Evolutionary conservation across 2,888 invertebrate species (phyloP).

Genomic region (Carabus problematicus): DNA sequence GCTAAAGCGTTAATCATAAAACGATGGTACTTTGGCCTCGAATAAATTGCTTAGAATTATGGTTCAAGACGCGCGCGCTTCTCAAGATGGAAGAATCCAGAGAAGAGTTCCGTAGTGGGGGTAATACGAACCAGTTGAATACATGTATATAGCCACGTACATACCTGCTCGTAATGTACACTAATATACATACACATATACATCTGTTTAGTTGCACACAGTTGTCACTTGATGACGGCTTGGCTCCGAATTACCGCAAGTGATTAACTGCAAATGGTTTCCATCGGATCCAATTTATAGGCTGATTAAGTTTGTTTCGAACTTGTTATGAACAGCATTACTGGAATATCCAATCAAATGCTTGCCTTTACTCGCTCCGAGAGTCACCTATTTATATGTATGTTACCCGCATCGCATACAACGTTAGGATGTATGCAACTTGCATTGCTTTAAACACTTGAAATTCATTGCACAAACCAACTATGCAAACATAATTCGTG

Average conservation of each 20-base stretch:
- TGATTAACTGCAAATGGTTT: conserved; percentile 43
- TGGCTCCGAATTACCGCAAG: conserved; percentile 36
- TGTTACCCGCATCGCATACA: not conserved
- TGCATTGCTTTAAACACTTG: no score
- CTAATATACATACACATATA: no score
- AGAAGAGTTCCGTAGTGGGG: no score
- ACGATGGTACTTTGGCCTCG: not conserved
- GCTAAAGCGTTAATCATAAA: conserved; percentile 1
- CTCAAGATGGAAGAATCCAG: no score
- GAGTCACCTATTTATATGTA: no score
- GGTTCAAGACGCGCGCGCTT: not conserved
- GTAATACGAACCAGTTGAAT: no score
- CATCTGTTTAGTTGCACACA: conserved; percentile 6
- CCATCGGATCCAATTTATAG: conserved; percentile 41
- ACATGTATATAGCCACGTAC: no score
- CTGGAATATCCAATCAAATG: conserved; percentile 40
- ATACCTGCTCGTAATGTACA: no score
- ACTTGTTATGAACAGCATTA: conserved; percentile 42
- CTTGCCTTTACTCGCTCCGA: conserved; percentile 12
- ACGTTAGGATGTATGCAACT: not conserved
- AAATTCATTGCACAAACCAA: no score
- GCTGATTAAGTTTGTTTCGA: conserved; percentile 43
- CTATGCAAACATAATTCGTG: no score
- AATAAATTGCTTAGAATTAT: not conserved
- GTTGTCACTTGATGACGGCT: conserved; percentile 42